phyloP scores from a whole-genome alignment of 2,888 invertebrate genomes.

The Meghimatium bilineatum region DNA sequence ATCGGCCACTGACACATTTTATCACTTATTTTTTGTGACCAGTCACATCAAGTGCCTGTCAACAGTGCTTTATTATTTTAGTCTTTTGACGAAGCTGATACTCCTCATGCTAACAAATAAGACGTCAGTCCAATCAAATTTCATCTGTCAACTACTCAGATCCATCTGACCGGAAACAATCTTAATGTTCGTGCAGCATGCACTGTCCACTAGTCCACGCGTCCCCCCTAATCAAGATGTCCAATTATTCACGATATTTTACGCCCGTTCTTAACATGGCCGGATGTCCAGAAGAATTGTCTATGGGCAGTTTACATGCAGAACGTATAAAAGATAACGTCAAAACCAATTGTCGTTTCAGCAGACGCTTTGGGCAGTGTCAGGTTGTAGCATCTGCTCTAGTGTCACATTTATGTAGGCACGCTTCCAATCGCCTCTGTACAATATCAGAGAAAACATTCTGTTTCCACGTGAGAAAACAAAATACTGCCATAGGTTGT shows the following conservation, averaged over 20 bases:
- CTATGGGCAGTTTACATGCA: neutral
- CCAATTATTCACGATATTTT: constrained; percentile 19
- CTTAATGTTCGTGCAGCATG: neutral
- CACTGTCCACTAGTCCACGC: neutral
- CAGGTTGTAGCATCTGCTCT: neutral
- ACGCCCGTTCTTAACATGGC: neutral
- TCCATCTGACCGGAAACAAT: neutral
- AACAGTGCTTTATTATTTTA: neutral
- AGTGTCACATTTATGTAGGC: neutral
- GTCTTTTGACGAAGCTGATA: neutral
- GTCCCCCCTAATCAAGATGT: constrained; percentile 18
- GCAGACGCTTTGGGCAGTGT: neutral
- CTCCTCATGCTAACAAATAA: neutral
- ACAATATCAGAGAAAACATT: neutral
- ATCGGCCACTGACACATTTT: neutral
- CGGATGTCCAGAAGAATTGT: constrained; percentile 13
- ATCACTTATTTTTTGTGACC: neutral
- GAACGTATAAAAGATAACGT: neutral
- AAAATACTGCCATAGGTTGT: neutral
- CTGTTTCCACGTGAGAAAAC: neutral
- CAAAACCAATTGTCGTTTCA: neutral
- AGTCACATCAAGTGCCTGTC: neutral
- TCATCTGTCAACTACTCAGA: neutral
- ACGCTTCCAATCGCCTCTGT: neutral
- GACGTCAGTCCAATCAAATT: neutral